phyloP scores from a whole-genome alignment of 2,888 invertebrate genomes.

The Apantesis nais region DNA sequence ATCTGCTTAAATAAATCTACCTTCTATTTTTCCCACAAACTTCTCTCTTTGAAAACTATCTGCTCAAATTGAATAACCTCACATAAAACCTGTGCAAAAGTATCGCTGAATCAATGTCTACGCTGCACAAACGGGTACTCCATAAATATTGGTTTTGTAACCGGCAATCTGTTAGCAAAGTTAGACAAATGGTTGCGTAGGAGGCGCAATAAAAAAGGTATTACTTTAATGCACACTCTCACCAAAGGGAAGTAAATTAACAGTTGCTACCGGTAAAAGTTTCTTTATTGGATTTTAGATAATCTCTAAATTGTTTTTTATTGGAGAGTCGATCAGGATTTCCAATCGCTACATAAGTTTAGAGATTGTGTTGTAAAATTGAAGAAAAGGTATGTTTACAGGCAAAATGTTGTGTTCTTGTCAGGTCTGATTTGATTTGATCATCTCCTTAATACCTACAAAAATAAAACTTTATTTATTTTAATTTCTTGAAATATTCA shows the following conservation, averaged over 20 bases:
- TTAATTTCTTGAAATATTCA: too few species aligned
- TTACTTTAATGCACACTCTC: constrained; percentile 36
- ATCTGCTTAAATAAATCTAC: too few species aligned
- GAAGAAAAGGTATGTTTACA: too few species aligned
- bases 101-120: constrained; percentile 7
- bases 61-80: neutral
- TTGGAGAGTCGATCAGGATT: too few species aligned
- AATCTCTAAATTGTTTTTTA: neutral
- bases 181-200: constrained; percentile 42
- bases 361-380: too few species aligned
- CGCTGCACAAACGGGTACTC: constrained; percentile 11
- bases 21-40: neutral
- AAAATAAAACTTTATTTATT: too few species aligned
- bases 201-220: constrained; percentile 46
- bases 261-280: constrained; percentile 12
- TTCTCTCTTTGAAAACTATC: neutral
- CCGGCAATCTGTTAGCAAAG: constrained; percentile 44
- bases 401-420: too few species aligned
- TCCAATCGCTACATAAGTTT: too few species aligned
- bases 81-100: constrained; percentile 1
- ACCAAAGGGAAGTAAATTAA: constrained; percentile 19
- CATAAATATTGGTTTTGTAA: constrained; percentile 49
- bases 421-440: too few species aligned
- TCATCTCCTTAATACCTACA: too few species aligned
- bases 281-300: constrained; percentile 9